A percentile compares a stretch with the other conserved stretches of the same genome.
Conservation (phyloP, 2,113 vertebrate species). For the Agapornis roseicollis region DNA sequence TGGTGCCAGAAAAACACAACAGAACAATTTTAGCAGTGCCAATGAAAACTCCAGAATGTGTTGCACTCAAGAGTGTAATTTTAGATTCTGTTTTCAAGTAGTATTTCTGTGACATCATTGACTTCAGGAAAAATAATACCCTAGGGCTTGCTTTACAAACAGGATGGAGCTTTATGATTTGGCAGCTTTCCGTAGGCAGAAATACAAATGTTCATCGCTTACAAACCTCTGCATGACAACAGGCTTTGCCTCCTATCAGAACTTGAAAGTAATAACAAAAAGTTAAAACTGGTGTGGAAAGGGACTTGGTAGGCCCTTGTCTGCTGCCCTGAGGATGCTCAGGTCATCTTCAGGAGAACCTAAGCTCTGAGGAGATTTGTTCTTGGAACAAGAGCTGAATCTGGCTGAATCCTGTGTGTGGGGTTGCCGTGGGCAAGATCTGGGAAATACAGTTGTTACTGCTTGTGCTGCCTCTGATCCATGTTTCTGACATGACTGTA, state of each 20-base stretch:
- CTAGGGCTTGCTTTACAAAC: slow-evolving; percentile 62
- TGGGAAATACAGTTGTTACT: not conserved
- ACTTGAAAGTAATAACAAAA: not conserved
- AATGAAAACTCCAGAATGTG: slow-evolving; percentile 66
- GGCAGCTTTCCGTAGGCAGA: slow-evolving; percentile 53
- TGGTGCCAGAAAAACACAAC: slow-evolving; percentile 63
- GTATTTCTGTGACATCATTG: slow-evolving; percentile 69
- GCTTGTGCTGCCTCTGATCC: not conserved
- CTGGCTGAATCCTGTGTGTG: not conserved
- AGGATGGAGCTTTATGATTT: slow-evolving; percentile 65
- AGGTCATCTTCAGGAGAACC: not conserved
- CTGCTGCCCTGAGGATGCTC: slow-evolving; percentile 1
- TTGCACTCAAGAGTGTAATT: slow-evolving; percentile 66
- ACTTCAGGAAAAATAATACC: slow-evolving; percentile 66
- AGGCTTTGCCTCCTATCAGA: slow-evolving; percentile 16
- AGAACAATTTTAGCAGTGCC: slow-evolving; percentile 66
- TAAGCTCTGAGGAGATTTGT: not conserved
- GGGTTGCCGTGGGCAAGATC: not conserved
- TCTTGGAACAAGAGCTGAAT: not conserved
- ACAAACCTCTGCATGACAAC: not conserved
- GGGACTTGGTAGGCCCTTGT: not conserved
- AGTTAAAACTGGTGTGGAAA: not conserved
- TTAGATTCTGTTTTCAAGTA: slow-evolving; percentile 69
- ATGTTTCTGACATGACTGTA: accelerated
- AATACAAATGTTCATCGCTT: slow-evolving; percentile 39